Base-by-base conservation (phyloP, 2,888 invertebrate species). In the Andrena trimmerana region DNA sequence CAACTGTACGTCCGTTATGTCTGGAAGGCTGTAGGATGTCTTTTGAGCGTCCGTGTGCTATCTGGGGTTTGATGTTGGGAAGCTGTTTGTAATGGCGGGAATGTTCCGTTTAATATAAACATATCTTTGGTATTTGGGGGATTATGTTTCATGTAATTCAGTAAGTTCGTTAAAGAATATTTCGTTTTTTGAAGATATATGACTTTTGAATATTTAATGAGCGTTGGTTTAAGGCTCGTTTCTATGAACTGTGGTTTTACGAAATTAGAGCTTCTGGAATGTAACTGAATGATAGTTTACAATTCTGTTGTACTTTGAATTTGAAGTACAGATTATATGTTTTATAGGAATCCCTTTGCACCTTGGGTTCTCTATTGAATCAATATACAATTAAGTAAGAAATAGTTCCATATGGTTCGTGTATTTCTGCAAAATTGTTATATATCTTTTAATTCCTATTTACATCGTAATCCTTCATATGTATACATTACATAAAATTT, bases 381-480 rank as follows among this genome's bases (percentile, higher is more conserved):
- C 10, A 20, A 67, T 42, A 42, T 67, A 75, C 59, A 68, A 71
- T 50, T 59, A 42, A 75, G 20, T 72, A 27, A 57, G 67, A 69
- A 63, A 68, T 42, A 69, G n/a, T 54, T 54, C 13, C 20, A 57
- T 69, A 20, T 36, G 69, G 69, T 7, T 36, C 24, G 68, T 73
- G 48, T 68, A 68, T 77, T 63, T 69, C 13, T 82, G 72, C 52
- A 77, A 76, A 83, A 81, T 62, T 71, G 66, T 50, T 52, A 77
- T 76, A 69, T 63, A 78, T 78, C 52, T 63, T 74, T 74, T 77
- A 70, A 74, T 78, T 70, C 20, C 60, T 84, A 84, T 84, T 78
- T 84, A 84, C 78, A 83, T 24, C 63, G n/a, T 60, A 52, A 73
- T 50, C 10, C 66, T 70, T 27, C 24, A 16, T 63, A 31, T 65